phyloP scores from a whole-genome alignment of 1,140 invertebrate genomes.

The Drosophila prosaltans region DNA sequence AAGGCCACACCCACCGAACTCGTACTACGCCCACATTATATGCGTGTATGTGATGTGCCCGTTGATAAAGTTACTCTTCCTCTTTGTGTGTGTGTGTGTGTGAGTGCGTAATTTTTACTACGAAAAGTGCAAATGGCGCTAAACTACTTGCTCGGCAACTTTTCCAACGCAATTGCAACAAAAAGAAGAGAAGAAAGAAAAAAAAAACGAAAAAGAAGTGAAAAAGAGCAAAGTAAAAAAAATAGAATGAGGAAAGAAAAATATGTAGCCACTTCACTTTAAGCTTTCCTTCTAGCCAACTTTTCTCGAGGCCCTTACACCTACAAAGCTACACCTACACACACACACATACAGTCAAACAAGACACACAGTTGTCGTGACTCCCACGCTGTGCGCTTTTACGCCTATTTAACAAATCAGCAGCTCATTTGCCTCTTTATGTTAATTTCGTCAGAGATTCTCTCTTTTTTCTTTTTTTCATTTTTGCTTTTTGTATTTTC shows the following conservation, averaged over 20 bases:
- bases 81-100: constrained; percentile 25
- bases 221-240: constrained; percentile 14
- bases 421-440: constrained; percentile 75
- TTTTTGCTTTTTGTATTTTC: constrained; percentile 17
- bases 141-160: constrained; percentile 79
- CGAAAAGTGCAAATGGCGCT: constrained; percentile 79
- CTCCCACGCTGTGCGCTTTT: constrained; percentile 67
- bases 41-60: constrained; percentile 62
- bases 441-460: constrained; percentile 65
- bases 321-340: not conserved
- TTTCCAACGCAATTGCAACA: constrained; percentile 70
- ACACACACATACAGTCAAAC: constrained; percentile 26
- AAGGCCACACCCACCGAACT: constrained; percentile 54
- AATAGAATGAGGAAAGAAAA: constrained; percentile 33
- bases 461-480: constrained; percentile 12
- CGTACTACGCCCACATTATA: constrained; percentile 21
- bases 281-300: constrained; percentile 51
- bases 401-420: constrained; percentile 78
- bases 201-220: constrained; percentile 17
- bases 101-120: constrained; percentile 75
- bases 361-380: constrained; percentile 53
- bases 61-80: constrained; percentile 62
- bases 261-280: constrained; percentile 57
- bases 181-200: constrained; percentile 32
- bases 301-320: constrained; percentile 58